Conservation (phyloP, 92 coral and sea anemone genomes). For the Virgularia gustaviana region DNA sequence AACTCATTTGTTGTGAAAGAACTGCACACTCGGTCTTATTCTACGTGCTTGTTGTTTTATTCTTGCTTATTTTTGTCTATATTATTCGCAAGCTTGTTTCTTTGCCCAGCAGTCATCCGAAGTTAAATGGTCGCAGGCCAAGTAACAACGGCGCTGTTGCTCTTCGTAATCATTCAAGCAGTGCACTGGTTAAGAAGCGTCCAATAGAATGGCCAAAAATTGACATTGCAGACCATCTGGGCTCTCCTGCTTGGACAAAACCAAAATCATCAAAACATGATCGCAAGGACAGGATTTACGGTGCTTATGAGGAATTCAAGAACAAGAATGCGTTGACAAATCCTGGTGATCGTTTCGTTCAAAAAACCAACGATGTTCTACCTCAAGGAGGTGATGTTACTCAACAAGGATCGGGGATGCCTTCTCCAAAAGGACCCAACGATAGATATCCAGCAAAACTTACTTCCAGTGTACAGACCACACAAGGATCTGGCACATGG, state of each 20-base stretch:
- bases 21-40: conserved; percentile 88
- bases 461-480: no score
- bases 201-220: conserved; percentile 30
- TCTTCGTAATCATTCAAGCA: not conserved
- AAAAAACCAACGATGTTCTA: no score
- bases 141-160: not conserved
- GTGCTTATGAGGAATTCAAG: not conserved
- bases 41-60: conserved; percentile 70
- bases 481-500: no score
- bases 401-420: no score
- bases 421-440: no score
- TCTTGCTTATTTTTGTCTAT: conserved; percentile 72
- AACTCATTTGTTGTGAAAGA: conserved; percentile 77
- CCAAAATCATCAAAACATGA: not conserved
- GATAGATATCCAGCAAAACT: no score
- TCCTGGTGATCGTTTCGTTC: not conserved
- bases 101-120: not conserved
- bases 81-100: conserved; percentile 86
- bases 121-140: conserved; percentile 11
- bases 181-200: not conserved
- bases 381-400: not conserved
- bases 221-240: not conserved
- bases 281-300: conserved; percentile 3
- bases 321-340: not conserved
- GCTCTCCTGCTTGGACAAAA: not conserved